Percentiles rank a stretch among this genome's conserved stretches.
These are phyloP conservation scores for Nothoprocta perdicaria DNA, from an alignment of 2,113 vertebrate species.

Conservation along the genomic window DNA sequence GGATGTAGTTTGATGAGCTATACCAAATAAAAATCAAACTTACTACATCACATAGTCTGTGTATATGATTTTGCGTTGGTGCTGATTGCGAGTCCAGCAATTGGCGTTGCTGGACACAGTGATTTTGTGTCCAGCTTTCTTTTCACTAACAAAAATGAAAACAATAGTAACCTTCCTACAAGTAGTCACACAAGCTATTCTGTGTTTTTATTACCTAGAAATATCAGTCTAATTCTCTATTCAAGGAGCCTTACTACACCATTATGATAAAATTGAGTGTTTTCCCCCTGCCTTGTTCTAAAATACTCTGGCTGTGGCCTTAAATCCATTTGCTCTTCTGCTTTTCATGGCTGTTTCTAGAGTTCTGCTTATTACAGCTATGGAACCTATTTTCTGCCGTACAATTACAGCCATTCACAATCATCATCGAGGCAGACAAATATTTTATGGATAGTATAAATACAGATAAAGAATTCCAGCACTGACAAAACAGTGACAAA, in stretches of 20 bases:
- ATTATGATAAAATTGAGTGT: constrained; percentile 6
- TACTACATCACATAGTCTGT: background rate
- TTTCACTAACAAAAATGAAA: background rate
- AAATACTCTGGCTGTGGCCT: constrained; percentile 27
- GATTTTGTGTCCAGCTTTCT: background rate
- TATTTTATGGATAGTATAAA: constrained; percentile 21
- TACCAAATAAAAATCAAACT: background rate
- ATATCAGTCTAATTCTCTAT: background rate
- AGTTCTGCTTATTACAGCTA: constrained; percentile 17
- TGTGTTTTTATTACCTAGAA: constrained; percentile 29
- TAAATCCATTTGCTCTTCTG: background rate
- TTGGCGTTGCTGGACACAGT: too few relatives aligned
- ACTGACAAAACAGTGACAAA: background rate
- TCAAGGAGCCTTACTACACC: background rate
- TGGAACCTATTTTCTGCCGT: constrained; percentile 19
- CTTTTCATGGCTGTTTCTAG: background rate
- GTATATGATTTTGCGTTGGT: too few relatives aligned
- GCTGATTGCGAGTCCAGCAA: too few relatives aligned
- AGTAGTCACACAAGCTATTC: background rate
- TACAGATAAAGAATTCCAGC: background rate
- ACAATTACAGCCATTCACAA: constrained; percentile 12
- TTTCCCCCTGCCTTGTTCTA: background rate
- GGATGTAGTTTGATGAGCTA: background rate
- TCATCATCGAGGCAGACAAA: constrained; percentile 10
- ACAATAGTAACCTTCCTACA: background rate